Conservation (phyloP, 2,888 invertebrate genomes). For the Drosophila cognata region DNA sequence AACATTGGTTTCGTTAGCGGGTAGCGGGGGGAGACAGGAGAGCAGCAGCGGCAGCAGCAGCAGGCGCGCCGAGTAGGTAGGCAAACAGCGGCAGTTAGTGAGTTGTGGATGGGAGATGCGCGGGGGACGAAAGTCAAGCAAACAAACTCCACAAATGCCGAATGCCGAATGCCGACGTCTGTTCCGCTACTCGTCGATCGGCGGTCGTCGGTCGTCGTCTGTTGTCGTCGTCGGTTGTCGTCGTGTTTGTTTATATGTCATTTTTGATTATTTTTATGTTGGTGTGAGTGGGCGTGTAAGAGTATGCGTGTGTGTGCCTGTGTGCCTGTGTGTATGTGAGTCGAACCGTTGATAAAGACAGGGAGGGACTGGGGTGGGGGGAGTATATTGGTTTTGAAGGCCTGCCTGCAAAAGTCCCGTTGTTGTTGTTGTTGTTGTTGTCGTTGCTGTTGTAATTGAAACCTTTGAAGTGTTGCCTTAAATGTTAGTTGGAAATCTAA, state of each 20-base stretch:
- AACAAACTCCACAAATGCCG: conserved; percentile 14
- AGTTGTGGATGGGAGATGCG: too few species aligned
- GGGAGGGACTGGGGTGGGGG: background rate
- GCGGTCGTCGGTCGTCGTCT: background rate
- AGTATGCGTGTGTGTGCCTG: background rate
- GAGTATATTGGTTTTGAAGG: conserved; percentile 38
- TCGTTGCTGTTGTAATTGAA: conserved; percentile 66
- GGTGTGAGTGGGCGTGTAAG: conserved; percentile 28
- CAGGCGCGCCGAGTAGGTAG: background rate
- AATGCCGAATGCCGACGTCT: background rate
- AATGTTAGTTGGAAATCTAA: conserved; percentile 68
- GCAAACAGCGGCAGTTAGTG: background rate
- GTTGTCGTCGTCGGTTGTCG: conserved; percentile 11
- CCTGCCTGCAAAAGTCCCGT: background rate
- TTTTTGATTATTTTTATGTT: conserved; percentile 71
- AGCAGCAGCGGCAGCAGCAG: background rate
- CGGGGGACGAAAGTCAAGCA: conserved; percentile 1
- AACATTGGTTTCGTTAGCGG: background rate
- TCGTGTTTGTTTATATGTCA: conserved; percentile 71
- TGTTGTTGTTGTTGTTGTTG: background rate
- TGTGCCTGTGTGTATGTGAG: conserved; percentile 7
- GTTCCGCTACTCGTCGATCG: background rate
- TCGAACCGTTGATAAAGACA: background rate
- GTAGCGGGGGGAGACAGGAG: conserved; percentile 1
- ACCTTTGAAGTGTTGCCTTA: conserved; percentile 75